A percentile compares a stretch with the other conserved stretches of the same genome.
Evolutionary conservation across 2,888 invertebrate species (phyloP).

Genomic region (Gryllus longicercus): DNA sequence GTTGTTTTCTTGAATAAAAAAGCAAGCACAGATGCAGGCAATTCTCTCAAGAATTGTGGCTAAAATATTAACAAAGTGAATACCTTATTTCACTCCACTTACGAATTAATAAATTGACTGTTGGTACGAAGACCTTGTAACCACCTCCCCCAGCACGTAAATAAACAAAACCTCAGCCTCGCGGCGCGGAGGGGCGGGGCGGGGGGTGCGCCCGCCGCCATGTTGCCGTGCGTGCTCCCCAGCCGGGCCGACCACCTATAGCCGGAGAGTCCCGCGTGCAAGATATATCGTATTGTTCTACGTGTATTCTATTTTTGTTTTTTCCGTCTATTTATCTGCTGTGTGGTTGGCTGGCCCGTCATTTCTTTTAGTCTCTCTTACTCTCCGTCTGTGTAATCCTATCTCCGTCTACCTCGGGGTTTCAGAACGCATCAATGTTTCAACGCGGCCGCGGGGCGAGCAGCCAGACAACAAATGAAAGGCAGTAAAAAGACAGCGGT

Average conservation of each 20-base stretch:
- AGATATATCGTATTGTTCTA: slow-evolving; percentile 32
- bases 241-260: neutral
- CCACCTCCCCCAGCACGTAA: too few species aligned
- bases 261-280: slow-evolving; percentile 11
- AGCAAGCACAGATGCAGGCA: too few species aligned
- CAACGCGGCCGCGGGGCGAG: slow-evolving; percentile 30
- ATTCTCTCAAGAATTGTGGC: too few species aligned
- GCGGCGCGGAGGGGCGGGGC: neutral
- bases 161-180: too few species aligned
- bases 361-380: slow-evolving; percentile 34
- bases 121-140: too few species aligned
- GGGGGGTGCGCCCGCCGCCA: neutral
- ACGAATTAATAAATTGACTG: too few species aligned
- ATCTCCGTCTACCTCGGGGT: slow-evolving; percentile 28
- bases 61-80: too few species aligned
- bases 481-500: slow-evolving; percentile 34
- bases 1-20: too few species aligned
- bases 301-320: slow-evolving; percentile 33
- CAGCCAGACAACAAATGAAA: slow-evolving; percentile 35
- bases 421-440: slow-evolving; percentile 36
- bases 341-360: slow-evolving; percentile 36
- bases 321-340: slow-evolving; percentile 33
- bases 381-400: slow-evolving; percentile 25
- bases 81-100: too few species aligned
- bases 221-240: slow-evolving; percentile 5